Evolutionary conservation across 2,113 vertebrate genomes (phyloP).

Genomic region (Prionailurus bengalensis): DNA sequence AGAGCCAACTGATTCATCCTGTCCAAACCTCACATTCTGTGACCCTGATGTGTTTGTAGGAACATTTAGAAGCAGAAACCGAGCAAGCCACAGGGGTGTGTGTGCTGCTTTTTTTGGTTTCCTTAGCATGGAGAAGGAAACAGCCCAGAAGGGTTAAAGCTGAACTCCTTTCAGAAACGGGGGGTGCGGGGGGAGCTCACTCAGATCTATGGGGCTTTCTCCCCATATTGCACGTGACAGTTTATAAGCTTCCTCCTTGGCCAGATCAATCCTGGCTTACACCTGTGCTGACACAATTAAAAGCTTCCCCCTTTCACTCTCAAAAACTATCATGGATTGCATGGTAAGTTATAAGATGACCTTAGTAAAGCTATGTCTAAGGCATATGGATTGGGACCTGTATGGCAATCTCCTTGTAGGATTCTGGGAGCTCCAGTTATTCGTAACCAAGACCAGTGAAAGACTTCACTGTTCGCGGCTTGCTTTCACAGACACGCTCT

Average conservation of each 20-base stretch:
- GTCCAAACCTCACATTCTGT: not conserved
- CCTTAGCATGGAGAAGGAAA: not conserved
- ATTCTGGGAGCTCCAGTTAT: not conserved
- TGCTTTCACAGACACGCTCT: not conserved
- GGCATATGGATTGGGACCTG: not conserved
- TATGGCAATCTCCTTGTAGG: not conserved
- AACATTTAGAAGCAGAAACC: not conserved
- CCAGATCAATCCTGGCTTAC: not conserved
- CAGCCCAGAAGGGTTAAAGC: not conserved
- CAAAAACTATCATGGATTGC: not conserved
- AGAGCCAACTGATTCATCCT: not conserved
- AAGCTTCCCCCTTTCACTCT: not conserved
- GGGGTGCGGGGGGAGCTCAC: accelerated
- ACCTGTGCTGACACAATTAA: not conserved
- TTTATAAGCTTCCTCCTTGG: not conserved
- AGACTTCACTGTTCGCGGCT: accelerated
- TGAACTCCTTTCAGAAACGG: not conserved
- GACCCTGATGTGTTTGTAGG: not conserved
- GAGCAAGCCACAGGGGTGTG: accelerated
- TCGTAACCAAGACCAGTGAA: not conserved
- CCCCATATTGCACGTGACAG: no score
- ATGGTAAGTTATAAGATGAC: not conserved
- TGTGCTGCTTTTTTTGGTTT: not conserved
- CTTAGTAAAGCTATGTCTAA: not conserved
- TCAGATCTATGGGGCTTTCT: not conserved